Evolutionary conservation across 2,888 invertebrate species (phyloP).

Genomic region (Erynnis tages): DNA sequence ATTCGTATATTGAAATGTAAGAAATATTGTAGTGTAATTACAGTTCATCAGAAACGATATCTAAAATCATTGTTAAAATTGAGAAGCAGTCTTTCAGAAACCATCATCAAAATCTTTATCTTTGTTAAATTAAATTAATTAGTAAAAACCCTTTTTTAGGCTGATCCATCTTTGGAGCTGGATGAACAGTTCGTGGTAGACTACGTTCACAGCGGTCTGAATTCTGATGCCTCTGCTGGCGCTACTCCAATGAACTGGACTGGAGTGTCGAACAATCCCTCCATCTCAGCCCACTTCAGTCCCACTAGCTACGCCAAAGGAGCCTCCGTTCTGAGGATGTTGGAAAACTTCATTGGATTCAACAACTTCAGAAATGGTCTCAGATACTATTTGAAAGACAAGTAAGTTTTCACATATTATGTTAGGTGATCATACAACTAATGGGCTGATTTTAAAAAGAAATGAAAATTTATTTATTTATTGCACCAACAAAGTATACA

Average conservation of each 20-base stretch:
- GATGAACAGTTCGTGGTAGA: constrained; percentile 85
- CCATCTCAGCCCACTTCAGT: constrained; percentile 83
- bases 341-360: constrained; percentile 82
- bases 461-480: no score
- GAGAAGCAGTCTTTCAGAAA: no score
- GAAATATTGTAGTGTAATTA: no score
- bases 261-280: constrained; percentile 74
- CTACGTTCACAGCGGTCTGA: constrained; percentile 84
- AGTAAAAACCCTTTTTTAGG: no score
- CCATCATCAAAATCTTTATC: no score
- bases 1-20: no score
- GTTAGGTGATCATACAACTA: no score
- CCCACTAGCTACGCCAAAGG: constrained; percentile 87
- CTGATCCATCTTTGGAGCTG: constrained; percentile 58
- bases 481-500: no score
- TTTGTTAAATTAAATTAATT: no score
- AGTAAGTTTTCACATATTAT: constrained; percentile 8
- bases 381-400: constrained; percentile 75
- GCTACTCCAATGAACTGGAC: constrained; percentile 73
- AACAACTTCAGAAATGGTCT: constrained; percentile 80
- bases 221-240: constrained; percentile 73
- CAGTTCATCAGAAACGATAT: no score
- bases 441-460: no score
- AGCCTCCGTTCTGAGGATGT: constrained; percentile 83
- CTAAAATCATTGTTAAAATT: no score